A percentile compares a stretch with the other conserved stretches of the same genome.
These are phyloP conservation scores for Apogon hyalosoma DNA, from an alignment of 2,797 vertebrate genomes.

Conservation along the genomic window DNA sequence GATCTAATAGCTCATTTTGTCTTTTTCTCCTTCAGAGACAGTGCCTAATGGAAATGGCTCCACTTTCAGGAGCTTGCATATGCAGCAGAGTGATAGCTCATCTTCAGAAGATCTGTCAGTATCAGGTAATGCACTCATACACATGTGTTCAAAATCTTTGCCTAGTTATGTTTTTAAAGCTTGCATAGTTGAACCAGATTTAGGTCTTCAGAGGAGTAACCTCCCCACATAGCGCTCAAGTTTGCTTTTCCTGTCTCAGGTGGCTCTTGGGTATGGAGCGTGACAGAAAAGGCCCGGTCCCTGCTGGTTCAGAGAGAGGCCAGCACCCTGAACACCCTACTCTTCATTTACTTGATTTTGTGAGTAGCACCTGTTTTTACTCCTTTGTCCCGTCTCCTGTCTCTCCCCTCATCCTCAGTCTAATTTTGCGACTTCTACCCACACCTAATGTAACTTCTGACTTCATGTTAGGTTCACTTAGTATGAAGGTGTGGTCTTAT, in stretches of 20 bases:
- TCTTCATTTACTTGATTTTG: conserved; percentile 90
- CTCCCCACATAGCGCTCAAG: not conserved
- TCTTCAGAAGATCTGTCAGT: conserved; percentile 76
- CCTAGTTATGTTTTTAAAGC: not conserved
- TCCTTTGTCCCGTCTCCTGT: not conserved
- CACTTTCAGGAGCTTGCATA: conserved; percentile 47
- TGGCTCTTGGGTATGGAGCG: conserved; percentile 68
- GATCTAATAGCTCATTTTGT: conserved; percentile 13
- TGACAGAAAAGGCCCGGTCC: conserved; percentile 71
- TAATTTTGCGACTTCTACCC: not conserved
- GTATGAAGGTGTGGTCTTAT: not conserved
- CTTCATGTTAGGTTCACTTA: not conserved
- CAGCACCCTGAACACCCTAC: conserved; percentile 82
- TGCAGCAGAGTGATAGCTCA: conserved; percentile 68
- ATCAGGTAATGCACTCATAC: conserved; percentile 54
- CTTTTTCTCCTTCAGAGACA: conserved; percentile 52
- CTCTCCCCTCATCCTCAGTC: not conserved
- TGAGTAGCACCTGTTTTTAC: conserved; percentile 69
- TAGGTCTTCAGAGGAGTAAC: not conserved
- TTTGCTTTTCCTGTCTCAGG: conserved; percentile 57
- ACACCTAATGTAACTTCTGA: conserved; percentile 3
- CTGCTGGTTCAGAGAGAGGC: conserved; percentile 80
- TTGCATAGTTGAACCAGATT: not conserved
- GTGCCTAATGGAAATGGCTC: conserved; percentile 51
- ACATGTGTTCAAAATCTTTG: not conserved